Evolutionary conservation across 1,140 invertebrate genomes (phyloP).

Genomic region (Drosophila athabasca): DNA sequence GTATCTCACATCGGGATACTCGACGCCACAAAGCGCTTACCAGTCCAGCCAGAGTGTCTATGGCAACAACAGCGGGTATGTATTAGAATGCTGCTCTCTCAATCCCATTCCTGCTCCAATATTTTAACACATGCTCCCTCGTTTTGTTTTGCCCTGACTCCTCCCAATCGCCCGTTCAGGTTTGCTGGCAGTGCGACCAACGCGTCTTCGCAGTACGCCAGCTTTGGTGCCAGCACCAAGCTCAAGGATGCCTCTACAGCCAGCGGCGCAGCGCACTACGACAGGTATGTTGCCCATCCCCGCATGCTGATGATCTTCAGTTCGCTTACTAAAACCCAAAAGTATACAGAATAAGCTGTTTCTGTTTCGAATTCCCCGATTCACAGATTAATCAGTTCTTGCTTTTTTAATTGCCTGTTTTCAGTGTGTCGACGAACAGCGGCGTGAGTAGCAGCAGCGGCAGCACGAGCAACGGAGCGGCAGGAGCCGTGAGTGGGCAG

Average conservation of each 20-base stretch:
- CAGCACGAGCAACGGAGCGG: conserved; percentile 77
- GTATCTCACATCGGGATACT: conserved; percentile 82
- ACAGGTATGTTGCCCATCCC: conserved; percentile 69
- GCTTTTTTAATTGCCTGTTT: conserved; percentile 9
- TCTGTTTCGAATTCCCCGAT: too few species aligned
- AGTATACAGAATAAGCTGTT: too few species aligned
- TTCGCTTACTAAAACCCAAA: conserved; percentile 12
- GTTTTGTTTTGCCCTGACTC: conserved; percentile 26
- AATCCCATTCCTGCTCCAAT: background rate
- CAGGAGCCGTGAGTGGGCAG: conserved; percentile 52
- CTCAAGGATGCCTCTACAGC: conserved; percentile 75
- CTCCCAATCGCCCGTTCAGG: conserved; percentile 49
- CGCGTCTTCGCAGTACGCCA: conserved; percentile 81
- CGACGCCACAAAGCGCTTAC: conserved; percentile 83
- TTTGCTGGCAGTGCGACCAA: conserved; percentile 79
- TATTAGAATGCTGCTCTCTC: conserved; percentile 28
- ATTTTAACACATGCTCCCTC: conserved; percentile 13
- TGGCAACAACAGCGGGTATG: conserved; percentile 83
- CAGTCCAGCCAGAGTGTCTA: conserved; percentile 84
- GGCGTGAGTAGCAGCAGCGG: conserved; percentile 85
- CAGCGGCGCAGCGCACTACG: conserved; percentile 71
- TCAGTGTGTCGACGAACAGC: conserved; percentile 84
- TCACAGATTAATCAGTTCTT: conserved; percentile 7
- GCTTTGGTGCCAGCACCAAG: conserved; percentile 81
- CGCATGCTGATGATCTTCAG: conserved; percentile 18